Conservation (phyloP, 2,797 vertebrate genomes). For the Sciurus carolinensis region DNA sequence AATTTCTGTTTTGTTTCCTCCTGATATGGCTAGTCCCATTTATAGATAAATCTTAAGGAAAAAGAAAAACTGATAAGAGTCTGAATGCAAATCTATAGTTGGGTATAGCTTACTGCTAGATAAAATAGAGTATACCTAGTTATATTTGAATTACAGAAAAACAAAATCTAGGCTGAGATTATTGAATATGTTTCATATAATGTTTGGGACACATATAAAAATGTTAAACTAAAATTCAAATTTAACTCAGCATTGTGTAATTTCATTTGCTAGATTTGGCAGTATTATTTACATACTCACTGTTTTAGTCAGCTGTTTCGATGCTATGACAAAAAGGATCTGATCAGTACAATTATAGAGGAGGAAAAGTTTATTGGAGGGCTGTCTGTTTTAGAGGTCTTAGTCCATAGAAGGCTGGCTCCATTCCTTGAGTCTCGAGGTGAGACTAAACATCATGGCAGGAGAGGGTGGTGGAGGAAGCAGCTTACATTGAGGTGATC, state of each 20-base stretch:
- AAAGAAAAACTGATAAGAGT: not conserved
- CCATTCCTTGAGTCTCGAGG: too few relatives aligned
- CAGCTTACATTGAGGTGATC: too few relatives aligned
- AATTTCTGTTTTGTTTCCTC: not conserved
- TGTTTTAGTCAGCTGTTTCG: too few relatives aligned
- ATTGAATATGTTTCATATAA: not conserved
- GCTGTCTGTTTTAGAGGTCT: too few relatives aligned
- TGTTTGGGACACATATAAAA: not conserved
- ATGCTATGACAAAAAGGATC: too few relatives aligned
- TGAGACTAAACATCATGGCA: too few relatives aligned
- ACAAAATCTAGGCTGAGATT: not conserved
- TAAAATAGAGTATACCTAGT: not conserved
- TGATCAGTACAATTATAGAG: slow-evolving; percentile 25
- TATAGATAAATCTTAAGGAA: not conserved
- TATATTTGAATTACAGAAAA: not conserved
- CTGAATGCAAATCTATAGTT: slow-evolving; percentile 3
- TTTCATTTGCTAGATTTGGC: not conserved
- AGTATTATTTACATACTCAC: not conserved
- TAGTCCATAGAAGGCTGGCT: too few relatives aligned
- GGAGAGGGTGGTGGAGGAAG: too few relatives aligned
- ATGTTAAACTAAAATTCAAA: not conserved
- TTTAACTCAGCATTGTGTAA: not conserved
- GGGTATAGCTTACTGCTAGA: not conserved
- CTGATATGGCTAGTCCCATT: not conserved
- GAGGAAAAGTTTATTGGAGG: not conserved